These are phyloP conservation scores for Eilema caniola DNA, from an alignment of 2,888 invertebrate species.

Conservation along the genomic window DNA sequence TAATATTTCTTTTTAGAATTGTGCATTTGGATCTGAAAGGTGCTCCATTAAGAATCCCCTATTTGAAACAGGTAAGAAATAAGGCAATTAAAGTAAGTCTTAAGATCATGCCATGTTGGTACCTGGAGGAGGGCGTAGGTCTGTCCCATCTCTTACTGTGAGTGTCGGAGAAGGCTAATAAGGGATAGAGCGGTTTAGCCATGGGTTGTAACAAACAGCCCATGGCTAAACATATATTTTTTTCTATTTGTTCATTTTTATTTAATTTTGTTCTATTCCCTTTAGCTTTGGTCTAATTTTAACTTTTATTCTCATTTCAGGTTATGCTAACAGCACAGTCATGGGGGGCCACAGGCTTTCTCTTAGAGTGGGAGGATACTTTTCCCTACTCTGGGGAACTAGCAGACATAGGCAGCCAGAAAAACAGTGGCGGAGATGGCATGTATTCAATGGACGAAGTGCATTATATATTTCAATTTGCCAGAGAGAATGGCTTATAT, in stretches of 20 bases:
- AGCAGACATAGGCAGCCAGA: conserved; percentile 85
- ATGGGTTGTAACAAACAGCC: too few relatives aligned
- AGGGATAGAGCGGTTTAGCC: too few relatives aligned
- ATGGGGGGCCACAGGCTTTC: conserved; percentile 93
- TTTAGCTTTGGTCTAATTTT: too few relatives aligned
- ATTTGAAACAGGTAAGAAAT: conserved; percentile 78
- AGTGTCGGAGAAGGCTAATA: too few relatives aligned
- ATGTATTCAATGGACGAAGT: conserved; percentile 91
- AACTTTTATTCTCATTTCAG: conserved; percentile 34
- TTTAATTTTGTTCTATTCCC: too few relatives aligned
- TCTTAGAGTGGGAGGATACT: conserved; percentile 96
- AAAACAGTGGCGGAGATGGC: conserved; percentile 82
- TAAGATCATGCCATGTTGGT: too few relatives aligned
- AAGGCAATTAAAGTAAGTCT: too few relatives aligned
- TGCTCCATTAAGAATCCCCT: conserved; percentile 91
- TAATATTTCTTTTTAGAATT: conserved; percentile 62
- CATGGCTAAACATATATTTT: too few relatives aligned
- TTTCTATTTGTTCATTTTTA: too few relatives aligned
- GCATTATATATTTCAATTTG: conserved; percentile 88
- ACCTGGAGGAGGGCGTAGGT: too few relatives aligned
- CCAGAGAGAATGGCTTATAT: conserved; percentile 88
- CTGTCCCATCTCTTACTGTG: too few relatives aligned
- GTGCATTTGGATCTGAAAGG: conserved; percentile 96
- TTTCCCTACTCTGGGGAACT: conserved; percentile 92
- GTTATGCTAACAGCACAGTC: conserved; percentile 68